Percentiles rank a stretch among this genome's conserved stretches.
These are phyloP conservation scores for Sprattus sprattus DNA, from an alignment of 2,113 vertebrate species.

Conservation along the genomic window DNA sequence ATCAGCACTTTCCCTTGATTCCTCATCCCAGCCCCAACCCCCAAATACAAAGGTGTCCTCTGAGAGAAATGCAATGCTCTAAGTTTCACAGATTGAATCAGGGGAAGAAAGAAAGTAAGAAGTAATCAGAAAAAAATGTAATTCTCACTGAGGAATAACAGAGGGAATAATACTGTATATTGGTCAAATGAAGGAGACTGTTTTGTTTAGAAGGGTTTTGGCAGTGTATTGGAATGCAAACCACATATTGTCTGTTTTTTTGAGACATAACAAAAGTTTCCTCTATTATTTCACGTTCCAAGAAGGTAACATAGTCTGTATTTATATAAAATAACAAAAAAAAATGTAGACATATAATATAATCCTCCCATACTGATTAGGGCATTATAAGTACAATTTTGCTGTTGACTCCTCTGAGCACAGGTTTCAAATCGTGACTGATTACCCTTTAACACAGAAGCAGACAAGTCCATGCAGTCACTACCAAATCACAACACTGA, in stretches of 20 bases:
- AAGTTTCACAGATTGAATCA: neutral
- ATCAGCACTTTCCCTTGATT: conserved; percentile 37
- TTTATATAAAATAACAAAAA: neutral
- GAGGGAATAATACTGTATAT: neutral
- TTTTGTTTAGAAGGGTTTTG: conserved; percentile 14
- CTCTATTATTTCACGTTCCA: conserved; percentile 4
- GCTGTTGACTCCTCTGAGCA: neutral
- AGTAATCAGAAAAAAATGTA: neutral
- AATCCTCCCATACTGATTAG: neutral
- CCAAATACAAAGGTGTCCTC: conserved; percentile 1
- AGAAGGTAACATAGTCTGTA: neutral
- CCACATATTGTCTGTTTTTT: conserved; percentile 19
- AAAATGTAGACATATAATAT: neutral
- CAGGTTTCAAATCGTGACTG: neutral
- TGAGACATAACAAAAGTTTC: conserved; percentile 39
- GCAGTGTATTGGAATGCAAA: conserved; percentile 21
- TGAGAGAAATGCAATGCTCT: neutral
- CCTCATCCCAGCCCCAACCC: conserved; percentile 25
- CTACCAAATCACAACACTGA: neutral
- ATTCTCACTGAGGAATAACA: neutral
- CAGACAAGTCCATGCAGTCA: neutral
- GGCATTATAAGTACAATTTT: neutral
- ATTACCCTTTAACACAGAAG: neutral
- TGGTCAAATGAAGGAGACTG: neutral
- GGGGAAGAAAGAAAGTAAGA: neutral